These are phyloP conservation scores for Aselliscus stoliczkanus DNA, from an alignment of 2,797 vertebrate species.

Conservation along the genomic window DNA sequence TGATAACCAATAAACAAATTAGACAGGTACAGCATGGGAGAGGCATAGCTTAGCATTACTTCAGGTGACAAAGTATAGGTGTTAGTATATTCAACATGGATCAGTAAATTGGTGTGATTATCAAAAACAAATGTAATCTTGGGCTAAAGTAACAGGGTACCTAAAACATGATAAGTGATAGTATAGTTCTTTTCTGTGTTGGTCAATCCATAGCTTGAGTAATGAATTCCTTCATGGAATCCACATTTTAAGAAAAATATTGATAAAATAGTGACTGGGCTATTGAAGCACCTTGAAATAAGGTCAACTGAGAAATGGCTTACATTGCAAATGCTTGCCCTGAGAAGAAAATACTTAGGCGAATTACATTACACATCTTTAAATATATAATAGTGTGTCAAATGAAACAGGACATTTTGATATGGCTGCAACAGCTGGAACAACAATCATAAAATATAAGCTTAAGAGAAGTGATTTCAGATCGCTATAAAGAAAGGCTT, in stretches of 20 bases:
- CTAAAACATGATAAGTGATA: not conserved
- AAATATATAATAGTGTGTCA: not conserved
- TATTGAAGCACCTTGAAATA: not conserved
- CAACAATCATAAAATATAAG: not conserved
- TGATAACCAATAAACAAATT: not conserved
- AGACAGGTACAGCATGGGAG: not conserved
- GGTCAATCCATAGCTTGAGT: not conserved
- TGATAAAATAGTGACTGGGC: not conserved
- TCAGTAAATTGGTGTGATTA: not conserved
- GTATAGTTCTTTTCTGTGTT: not conserved
- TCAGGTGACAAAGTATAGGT: not conserved
- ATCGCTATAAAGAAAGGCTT: not conserved
- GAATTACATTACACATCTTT: not conserved
- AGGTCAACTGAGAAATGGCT: not conserved
- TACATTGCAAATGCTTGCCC: not conserved
- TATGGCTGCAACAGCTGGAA: not conserved
- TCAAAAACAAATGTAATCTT: not conserved
- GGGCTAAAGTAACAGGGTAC: not conserved
- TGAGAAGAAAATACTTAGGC: not conserved
- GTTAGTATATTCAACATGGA: not conserved
- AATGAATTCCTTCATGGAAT: not conserved
- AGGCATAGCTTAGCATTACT: not conserved
- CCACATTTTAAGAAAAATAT: not conserved
- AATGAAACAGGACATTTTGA: not conserved
- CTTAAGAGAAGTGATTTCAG: not conserved